phyloP scores from a whole-genome alignment of 2,113 vertebrate genomes.

The Epinephelus cyanopodus region DNA sequence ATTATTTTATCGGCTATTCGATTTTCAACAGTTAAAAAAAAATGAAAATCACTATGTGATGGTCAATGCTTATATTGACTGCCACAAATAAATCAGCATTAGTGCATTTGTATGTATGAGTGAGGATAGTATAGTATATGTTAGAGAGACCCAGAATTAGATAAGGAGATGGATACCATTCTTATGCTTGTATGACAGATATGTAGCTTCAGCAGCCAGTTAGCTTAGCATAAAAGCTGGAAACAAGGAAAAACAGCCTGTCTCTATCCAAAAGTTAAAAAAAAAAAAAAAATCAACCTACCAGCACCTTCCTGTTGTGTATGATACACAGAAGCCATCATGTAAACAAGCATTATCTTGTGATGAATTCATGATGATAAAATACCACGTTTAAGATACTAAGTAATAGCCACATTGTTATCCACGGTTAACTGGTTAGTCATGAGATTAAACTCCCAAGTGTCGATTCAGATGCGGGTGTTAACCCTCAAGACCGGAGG shows the following conservation, averaged over 20 bases:
- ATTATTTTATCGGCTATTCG: too few relatives aligned
- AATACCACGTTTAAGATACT: background rate
- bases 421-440: constrained; percentile 55
- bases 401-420: constrained; percentile 42
- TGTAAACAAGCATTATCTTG: background rate
- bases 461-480: constrained; percentile 41
- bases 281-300: background rate
- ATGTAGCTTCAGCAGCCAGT: background rate
- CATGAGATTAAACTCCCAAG: constrained; percentile 47
- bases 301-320: background rate
- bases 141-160: background rate
- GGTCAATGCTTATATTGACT: too few relatives aligned
- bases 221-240: background rate
- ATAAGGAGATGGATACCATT: background rate
- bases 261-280: background rate
- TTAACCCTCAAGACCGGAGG: constrained; percentile 49
- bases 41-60: too few relatives aligned
- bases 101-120: too few relatives aligned
- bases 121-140: too few relatives aligned
- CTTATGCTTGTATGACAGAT: background rate
- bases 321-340: background rate
- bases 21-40: too few relatives aligned
- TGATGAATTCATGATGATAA: background rate
- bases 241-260: background rate
- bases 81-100: too few relatives aligned